phyloP scores from a whole-genome alignment of 1,140 invertebrate species.

The Drosophila santomea region DNA sequence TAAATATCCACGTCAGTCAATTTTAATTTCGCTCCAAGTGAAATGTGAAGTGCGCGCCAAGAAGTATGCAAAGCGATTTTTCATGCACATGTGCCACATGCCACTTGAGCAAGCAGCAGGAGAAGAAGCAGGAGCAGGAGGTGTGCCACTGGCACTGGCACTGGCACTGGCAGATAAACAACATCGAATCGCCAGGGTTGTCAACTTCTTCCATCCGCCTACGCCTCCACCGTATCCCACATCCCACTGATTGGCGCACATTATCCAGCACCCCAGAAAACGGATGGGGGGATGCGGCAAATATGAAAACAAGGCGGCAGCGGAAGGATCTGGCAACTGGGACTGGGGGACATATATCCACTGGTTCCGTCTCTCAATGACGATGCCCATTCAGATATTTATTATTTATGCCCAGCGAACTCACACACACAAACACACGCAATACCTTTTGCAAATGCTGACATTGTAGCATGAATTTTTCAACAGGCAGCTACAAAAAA shows the following conservation, averaged over 20 bases:
- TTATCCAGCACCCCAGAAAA: constrained; percentile 53
- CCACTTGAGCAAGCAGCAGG: constrained; percentile 2
- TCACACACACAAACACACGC: constrained; percentile 33
- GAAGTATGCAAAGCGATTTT: constrained; percentile 77
- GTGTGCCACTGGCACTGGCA: background rate
- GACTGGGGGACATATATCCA: constrained; percentile 22
- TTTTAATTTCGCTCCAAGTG: constrained; percentile 75
- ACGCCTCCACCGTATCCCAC: background rate
- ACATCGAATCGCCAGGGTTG: constrained; percentile 29
- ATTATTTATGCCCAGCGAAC: constrained; percentile 42
- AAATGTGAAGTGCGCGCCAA: constrained; percentile 70
- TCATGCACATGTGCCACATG: constrained; percentile 63
- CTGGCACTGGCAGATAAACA: constrained; percentile 16
- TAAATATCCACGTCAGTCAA: constrained; percentile 80
- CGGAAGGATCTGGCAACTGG: constrained; percentile 24
- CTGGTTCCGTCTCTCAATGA: constrained; percentile 55
- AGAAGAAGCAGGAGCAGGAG: constrained; percentile 2
- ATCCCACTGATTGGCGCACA: constrained; percentile 69
- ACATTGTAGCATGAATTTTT: constrained; percentile 61
- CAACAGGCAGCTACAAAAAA: constrained; percentile 42
- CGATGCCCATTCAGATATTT: constrained; percentile 51
- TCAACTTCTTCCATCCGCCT: constrained; percentile 24
- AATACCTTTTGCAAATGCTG: constrained; percentile 39
- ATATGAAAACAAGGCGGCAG: constrained; percentile 29
- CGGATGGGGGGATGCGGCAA: constrained; percentile 29